A percentile compares a stretch with the other conserved stretches of the same genome.
Conservation (phyloP, 2,888 invertebrate species). For the Catonia carolina region DNA sequence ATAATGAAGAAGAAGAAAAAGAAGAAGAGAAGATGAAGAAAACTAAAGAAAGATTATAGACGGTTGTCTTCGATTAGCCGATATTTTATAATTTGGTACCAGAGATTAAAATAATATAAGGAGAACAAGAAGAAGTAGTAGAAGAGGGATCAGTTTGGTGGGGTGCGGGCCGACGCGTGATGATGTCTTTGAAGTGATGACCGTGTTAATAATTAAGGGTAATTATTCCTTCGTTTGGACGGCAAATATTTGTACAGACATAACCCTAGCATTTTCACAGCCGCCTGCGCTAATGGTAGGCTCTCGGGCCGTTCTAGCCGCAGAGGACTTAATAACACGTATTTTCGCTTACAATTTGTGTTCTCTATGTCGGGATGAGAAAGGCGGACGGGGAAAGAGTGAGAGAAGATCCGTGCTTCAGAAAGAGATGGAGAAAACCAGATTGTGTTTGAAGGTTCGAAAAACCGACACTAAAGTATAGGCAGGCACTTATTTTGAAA, state of each 20-base stretch:
- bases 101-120: too few relatives aligned
- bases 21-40: too few relatives aligned
- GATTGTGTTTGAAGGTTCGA: slow-evolving; percentile 26
- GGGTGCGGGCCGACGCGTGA: not conserved
- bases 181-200: slow-evolving; percentile 11
- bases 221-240: slow-evolving; percentile 16
- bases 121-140: not conserved
- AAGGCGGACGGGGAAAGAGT: slow-evolving; percentile 11
- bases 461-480: slow-evolving; percentile 27
- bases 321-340: slow-evolving; percentile 24
- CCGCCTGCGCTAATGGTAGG: slow-evolving; percentile 1
- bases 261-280: slow-evolving; percentile 17
- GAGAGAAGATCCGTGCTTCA: too few relatives aligned
- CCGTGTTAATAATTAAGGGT: slow-evolving; percentile 19
- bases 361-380: slow-evolving; percentile 18
- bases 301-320: slow-evolving; percentile 5
- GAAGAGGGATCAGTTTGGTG: not conserved
- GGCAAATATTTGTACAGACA: slow-evolving; percentile 24
- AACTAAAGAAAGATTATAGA: too few relatives aligned
- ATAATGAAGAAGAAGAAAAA: too few relatives aligned
- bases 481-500: slow-evolving; percentile 21
- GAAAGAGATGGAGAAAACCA: not conserved
- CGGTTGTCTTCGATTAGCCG: too few relatives aligned
- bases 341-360: slow-evolving; percentile 26
- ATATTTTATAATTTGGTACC: too few relatives aligned